A percentile compares a stretch with the other conserved stretches of the same genome.
Evolutionary conservation across 2,113 vertebrate species (phyloP).

Genomic region (Oreochromis spilurus): DNA sequence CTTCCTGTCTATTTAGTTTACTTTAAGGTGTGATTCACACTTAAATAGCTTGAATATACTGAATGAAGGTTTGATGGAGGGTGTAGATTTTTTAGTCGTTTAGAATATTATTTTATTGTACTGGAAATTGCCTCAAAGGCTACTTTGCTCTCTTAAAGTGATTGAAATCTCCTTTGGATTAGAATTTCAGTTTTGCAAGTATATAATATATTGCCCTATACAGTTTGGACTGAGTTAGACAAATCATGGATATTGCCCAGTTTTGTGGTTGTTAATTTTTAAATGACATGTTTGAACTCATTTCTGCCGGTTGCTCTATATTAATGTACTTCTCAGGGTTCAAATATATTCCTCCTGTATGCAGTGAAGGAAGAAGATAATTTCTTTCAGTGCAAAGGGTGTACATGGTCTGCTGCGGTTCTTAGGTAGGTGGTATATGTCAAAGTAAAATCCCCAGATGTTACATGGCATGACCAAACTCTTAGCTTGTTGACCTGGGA

Average conservation of each 20-base stretch:
- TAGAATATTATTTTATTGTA: not conserved
- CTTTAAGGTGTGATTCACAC: not conserved
- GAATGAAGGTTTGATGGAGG: not conserved
- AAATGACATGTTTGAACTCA: not conserved
- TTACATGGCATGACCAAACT: not conserved
- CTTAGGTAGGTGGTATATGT: not conserved
- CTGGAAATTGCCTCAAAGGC: not conserved
- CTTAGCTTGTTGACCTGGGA: constrained; percentile 54
- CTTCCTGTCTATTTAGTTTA: not conserved
- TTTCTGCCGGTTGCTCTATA: not conserved
- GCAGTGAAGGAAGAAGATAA: not conserved
- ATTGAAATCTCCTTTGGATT: not conserved
- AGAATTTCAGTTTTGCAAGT: not conserved
- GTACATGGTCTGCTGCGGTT: not conserved
- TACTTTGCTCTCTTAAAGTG: not conserved
- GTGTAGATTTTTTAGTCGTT: not conserved
- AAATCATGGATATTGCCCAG: not conserved
- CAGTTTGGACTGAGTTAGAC: not conserved
- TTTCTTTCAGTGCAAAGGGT: not conserved
- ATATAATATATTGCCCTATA: not conserved
- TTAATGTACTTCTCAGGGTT: not conserved
- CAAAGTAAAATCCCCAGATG: not conserved
- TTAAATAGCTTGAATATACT: not conserved
- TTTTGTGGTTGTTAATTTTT: not conserved
- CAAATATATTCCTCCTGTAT: not conserved